These are phyloP conservation scores for Malthinus seriepunctatus DNA, from an alignment of 2,888 invertebrate genomes.

Conservation along the genomic window DNA sequence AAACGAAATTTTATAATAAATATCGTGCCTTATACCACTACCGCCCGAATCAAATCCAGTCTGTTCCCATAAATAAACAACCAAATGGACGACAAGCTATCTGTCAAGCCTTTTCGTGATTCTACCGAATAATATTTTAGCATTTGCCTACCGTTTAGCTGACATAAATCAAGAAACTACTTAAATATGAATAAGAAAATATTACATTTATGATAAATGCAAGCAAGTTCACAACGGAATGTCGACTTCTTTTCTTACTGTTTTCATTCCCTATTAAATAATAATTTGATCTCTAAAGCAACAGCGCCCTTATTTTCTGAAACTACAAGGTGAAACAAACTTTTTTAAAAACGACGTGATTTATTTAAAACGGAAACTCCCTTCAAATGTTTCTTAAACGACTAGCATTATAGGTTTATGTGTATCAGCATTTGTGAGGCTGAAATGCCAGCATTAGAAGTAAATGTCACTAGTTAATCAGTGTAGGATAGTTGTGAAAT, in stretches of 20 bases:
- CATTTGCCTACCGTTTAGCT: constrained; percentile 36
- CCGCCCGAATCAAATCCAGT: constrained; percentile 26
- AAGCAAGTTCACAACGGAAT: constrained; percentile 1
- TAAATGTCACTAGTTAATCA: too few relatives aligned
- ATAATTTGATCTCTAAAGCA: not conserved
- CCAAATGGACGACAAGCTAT: constrained; percentile 38
- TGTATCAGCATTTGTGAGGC: too few relatives aligned
- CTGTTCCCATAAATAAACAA: constrained; percentile 35
- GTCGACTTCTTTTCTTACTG: constrained; percentile 1
- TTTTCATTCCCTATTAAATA: not conserved
- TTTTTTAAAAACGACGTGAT: too few relatives aligned
- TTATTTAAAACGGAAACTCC: too few relatives aligned
- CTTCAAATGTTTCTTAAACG: too few relatives aligned
- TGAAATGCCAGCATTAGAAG: too few relatives aligned
- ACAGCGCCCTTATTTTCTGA: too few relatives aligned
- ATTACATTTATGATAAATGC: constrained; percentile 32
- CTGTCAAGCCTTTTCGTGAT: constrained; percentile 38
- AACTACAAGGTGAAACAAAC: too few relatives aligned
- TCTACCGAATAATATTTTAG: constrained; percentile 35
- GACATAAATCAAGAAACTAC: constrained; percentile 37
- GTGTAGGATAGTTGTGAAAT: too few relatives aligned
- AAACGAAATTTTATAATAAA: constrained; percentile 24
- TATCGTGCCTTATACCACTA: constrained; percentile 26
- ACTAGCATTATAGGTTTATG: too few relatives aligned
- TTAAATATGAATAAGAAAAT: constrained; percentile 37